Evolutionary conservation across 2,888 invertebrate species (phyloP).

Genomic region (Cacoxenus indagator): DNA sequence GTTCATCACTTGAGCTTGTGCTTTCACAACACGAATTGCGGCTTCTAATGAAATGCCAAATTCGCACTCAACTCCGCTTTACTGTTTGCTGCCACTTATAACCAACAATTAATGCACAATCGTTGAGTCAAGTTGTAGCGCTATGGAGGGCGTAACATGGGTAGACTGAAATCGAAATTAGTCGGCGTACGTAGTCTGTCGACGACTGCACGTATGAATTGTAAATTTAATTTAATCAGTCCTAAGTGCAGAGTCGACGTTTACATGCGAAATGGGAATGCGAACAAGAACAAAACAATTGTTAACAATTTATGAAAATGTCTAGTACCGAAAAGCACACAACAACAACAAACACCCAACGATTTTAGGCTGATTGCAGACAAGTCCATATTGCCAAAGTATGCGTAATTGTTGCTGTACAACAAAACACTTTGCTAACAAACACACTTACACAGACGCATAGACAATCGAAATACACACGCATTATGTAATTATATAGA

Average conservation of each 20-base stretch:
- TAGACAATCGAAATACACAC: neutral
- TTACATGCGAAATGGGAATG: constrained; percentile 2
- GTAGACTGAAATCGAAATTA: too few relatives aligned
- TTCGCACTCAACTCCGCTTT: neutral
- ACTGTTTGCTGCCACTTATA: neutral
- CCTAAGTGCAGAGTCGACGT: constrained; percentile 45
- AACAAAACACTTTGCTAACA: constrained; percentile 19
- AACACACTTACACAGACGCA: neutral
- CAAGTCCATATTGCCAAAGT: constrained; percentile 14
- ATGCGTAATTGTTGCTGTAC: constrained; percentile 34
- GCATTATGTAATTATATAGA: constrained; percentile 47
- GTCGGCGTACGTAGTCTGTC: too few relatives aligned
- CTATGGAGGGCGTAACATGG: neutral
- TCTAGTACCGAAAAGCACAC: constrained; percentile 39
- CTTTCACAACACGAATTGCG: neutral
- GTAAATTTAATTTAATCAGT: constrained; percentile 56
- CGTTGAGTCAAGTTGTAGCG: neutral
- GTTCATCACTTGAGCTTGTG: neutral
- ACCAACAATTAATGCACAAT: neutral
- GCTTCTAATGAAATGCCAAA: constrained; percentile 25
- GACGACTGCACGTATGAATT: constrained; percentile 42
- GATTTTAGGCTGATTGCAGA: neutral
- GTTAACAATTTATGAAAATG: constrained; percentile 56
- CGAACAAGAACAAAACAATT: constrained; percentile 42
- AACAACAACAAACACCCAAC: neutral